A percentile compares a stretch with the other conserved stretches of the same genome.
phyloP scores from a whole-genome alignment of 2,888 invertebrate species.

The Lepidocyrtinus sp. region DNA sequence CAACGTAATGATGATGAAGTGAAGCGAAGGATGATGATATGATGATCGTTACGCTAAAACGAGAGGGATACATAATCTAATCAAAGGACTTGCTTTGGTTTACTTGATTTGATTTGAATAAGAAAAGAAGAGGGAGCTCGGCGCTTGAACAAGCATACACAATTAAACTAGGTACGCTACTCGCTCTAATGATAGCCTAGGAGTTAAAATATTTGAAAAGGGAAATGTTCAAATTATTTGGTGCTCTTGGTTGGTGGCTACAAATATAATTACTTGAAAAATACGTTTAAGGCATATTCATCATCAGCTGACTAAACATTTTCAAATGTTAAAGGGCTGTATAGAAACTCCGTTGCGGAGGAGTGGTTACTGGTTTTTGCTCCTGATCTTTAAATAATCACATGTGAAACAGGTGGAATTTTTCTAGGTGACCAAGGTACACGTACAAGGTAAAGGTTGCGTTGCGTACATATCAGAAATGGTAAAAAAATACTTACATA shows the following conservation, averaged over 20 bases:
- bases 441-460: not conserved
- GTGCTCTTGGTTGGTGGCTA: not conserved
- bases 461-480: no score
- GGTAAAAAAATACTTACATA: not conserved
- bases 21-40: conserved; percentile 11
- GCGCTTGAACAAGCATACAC: not conserved
- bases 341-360: not conserved
- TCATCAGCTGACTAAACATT: not conserved
- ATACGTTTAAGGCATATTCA: not conserved
- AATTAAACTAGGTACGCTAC: not conserved
- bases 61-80: conserved; percentile 15
- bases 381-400: conserved; percentile 2
- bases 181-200: not conserved
- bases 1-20: conserved; percentile 13
- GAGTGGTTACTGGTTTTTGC: conserved; percentile 9
- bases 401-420: conserved; percentile 6
- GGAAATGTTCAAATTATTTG: not conserved
- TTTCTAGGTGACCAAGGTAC: conserved; percentile 15
- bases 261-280: not conserved
- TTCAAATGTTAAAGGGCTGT: not conserved
- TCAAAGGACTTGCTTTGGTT: conserved; percentile 11
- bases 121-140: not conserved
- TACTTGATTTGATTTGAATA: conserved; percentile 12
- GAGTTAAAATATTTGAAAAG: not conserved
- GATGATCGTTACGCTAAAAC: conserved; percentile 10